Evolutionary conservation across 1,140 invertebrate genomes (phyloP), one percentile per base, ranked within the genome.

Genomic region (Bombus ignitus): DNA sequence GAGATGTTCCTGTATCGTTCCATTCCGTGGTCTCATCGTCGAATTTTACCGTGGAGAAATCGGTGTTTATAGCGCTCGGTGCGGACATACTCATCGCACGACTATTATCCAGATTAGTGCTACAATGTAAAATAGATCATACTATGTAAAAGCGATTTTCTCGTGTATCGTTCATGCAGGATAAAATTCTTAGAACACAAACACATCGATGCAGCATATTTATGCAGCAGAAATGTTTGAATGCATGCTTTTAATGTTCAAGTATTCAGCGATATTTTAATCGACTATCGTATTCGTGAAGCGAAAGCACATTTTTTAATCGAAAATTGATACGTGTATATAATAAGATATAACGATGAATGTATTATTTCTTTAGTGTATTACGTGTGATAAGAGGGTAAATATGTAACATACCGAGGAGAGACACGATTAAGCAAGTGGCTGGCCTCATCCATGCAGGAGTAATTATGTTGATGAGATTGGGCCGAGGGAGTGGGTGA

Each of bases 41-140:
- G 73, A 97, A 97, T 92, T 97, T 97, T 0, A 97, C 97, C 5
- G 96, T 96, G 0, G 96, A 95, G 90, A 96, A 96, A 72, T 98
- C 97, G n/a, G 97, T 95, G 93, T 98, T 98, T 87, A 98, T 98
- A 42, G 97, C 97, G 84, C 97, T 97, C 0, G 98, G 98, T 2
- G 98, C 98, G 1, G 98, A 98, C 94, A 97, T 97, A 88, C 97
- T 98, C 88, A 98, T 95, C 1, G 96, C 96, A 92, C 97, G 96
- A 4, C 97, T 97, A 5, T 97, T 96, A 89, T 97, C 96, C 91
- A 98, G 95, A 89, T 96, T 96, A 39, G 92, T 94, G 85, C 95
- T 95, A 92, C 62, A 93, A 94, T 79, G 74, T 35, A 76, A 85
- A 70, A 57, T 5, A 87, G 12, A 83, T 62, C 6, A 18, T 71